Percentiles rank a stretch among this genome's conserved stretches.
Conservation (phyloP, 2,888 invertebrate species). For the Ethmia dodecea region DNA sequence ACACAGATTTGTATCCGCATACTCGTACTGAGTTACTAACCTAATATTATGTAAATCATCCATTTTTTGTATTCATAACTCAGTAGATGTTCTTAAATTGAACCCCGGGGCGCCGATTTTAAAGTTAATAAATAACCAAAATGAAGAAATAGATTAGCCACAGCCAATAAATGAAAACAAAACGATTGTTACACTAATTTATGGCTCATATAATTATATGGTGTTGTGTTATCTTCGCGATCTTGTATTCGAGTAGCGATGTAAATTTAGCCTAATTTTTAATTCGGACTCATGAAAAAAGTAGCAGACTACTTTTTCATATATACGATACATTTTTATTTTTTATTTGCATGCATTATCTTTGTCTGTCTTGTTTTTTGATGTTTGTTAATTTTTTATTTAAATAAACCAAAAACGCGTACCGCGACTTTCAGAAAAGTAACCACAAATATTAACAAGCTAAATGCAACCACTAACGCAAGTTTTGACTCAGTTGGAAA, state of each 20-base stretch:
- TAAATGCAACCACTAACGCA: no score
- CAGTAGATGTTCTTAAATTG: slow-evolving; percentile 28
- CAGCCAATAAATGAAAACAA: slow-evolving; percentile 26
- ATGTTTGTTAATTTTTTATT: no score
- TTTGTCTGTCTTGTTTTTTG: no score
- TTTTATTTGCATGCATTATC: no score
- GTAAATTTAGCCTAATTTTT: slow-evolving; percentile 24
- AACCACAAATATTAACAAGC: no score
- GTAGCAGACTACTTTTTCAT: no score
- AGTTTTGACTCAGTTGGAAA: no score
- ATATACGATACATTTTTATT: no score
- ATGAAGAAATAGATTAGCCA: slow-evolving; percentile 32
- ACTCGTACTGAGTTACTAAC: no score
- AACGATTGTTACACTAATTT: slow-evolving; percentile 35
- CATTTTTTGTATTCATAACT: slow-evolving; percentile 33
- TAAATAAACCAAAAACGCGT: no score
- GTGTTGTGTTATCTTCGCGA: slow-evolving; percentile 25
- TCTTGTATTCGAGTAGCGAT: slow-evolving; percentile 26
- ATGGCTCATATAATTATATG: slow-evolving; percentile 33
- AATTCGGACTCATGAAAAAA: no score
- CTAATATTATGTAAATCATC: slow-evolving; percentile 22
- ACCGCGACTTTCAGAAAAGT: no score
- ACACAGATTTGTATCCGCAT: slow-evolving; percentile 17
- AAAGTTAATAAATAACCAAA: slow-evolving; percentile 34
- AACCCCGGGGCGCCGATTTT: slow-evolving; percentile 22